Conservation (phyloP, 2,888 invertebrate genomes). For the Osedax fenrisi region DNA sequence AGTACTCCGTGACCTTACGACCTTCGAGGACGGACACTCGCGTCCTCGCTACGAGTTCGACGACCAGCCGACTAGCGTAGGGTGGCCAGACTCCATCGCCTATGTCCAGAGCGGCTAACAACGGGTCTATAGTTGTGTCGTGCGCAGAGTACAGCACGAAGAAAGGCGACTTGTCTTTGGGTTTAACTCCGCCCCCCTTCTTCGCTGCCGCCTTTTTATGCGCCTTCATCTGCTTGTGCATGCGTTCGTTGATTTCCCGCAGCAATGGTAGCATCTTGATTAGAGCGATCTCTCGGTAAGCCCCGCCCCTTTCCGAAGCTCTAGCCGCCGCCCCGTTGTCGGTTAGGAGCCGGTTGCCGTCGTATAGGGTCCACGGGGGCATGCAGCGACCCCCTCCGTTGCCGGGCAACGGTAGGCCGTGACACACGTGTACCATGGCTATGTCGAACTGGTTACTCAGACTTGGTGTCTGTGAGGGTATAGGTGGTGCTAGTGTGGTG, state of each 20-base stretch:
- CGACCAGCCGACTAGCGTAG: conserved; percentile 73
- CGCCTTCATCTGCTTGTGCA: conserved; percentile 30
- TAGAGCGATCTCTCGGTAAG: conserved; percentile 56
- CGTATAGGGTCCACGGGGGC: conserved; percentile 34
- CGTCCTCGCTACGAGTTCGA: conserved; percentile 58
- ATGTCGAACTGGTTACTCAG: conserved; percentile 68
- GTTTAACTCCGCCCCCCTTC: conserved; percentile 44
- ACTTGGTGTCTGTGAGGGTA: no score
- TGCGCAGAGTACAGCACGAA: conserved; percentile 77
- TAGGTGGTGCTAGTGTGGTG: no score
- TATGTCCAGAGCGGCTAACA: conserved; percentile 69
- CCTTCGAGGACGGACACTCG: background rate
- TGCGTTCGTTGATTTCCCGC: conserved; percentile 59
- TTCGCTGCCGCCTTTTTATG: conserved; percentile 3
- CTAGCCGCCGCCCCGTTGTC: conserved; percentile 32
- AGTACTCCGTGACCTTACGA: conserved; percentile 55
- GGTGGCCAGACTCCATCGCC: conserved; percentile 58
- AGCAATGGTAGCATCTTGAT: conserved; percentile 66
- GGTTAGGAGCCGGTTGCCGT: conserved; percentile 39
- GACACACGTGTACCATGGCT: conserved; percentile 71
- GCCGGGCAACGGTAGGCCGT: conserved; percentile 69
- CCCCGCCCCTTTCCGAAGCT: background rate
- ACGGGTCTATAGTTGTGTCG: conserved; percentile 74
- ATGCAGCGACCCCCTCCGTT: conserved; percentile 50
- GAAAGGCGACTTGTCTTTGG: conserved; percentile 50